Evolutionary conservation across 1,140 invertebrate genomes (phyloP), one percentile per base, ranked within the genome.

Genomic region (Drosophila fuyamai): DNA sequence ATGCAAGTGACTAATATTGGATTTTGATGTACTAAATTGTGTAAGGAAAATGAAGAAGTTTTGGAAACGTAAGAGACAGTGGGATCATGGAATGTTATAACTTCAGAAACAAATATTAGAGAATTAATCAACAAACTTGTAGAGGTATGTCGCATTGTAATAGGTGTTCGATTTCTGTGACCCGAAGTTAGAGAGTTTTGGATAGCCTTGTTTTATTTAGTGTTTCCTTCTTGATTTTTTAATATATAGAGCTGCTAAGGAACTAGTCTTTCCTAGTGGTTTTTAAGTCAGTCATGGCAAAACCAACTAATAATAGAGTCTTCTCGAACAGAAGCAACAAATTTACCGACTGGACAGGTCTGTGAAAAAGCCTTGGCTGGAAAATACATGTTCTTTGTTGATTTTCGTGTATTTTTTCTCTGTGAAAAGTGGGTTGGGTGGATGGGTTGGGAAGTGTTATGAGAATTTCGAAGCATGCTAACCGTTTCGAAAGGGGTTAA

Each of bases 381-480:
- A 43, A 57, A 56, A 41, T 32, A 14, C 13, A 0, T 50, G 35
- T 50, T 32, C 29, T 29, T 60, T 13, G 47, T 46, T 18, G 14
- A 35, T 36, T 27, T 53, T 38, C 50, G 50, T 53, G 32, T 8
- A 36, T 36, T 9, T 36, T 36, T 46, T 47, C 6, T 18, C 23
- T 27, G n/a, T 27, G 12, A 13, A 38, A 27, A 55, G 38, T 40
- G 38, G n/a, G 38, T 14, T 55, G 18, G 0, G 23, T 47, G 9
- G 29, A 10, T 56, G 40, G 38, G 4, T 16, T 54, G 59, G 36
- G 12, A 54, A 43, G 36, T 35, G 16, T 35, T 41, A 35, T 41
- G 44, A 56, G 50, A 60, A 65, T 51, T 65, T 71, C 36, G 38
- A 50, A 78, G 61, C 38, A 29, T 36, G 59, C 48, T 76, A 63